Evolutionary conservation across 2,113 vertebrate genomes (phyloP).

Genomic region (Toxostoma redivivum): DNA sequence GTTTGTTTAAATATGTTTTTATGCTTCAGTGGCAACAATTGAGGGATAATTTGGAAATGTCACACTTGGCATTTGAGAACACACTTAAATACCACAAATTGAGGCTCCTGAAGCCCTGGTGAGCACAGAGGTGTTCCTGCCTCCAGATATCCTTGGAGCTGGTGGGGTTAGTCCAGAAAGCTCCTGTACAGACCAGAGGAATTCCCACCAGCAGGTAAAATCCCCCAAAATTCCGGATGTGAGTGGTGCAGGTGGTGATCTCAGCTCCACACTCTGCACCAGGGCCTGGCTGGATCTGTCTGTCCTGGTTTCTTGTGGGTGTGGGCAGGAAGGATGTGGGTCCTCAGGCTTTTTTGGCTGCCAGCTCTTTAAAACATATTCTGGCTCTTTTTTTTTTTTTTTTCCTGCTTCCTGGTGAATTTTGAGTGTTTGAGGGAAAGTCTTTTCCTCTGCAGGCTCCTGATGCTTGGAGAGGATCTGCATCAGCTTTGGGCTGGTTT

Average conservation of each 20-base stretch:
- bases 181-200: not conserved
- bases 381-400: not conserved
- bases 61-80: not conserved
- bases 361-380: not conserved
- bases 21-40: not conserved
- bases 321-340: not conserved
- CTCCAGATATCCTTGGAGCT: not conserved
- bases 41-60: not conserved
- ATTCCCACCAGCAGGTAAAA: not conserved
- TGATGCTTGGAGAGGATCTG: accelerated
- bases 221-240: not conserved
- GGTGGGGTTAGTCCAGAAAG: not conserved
- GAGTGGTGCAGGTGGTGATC: not conserved
- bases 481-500: not conserved
- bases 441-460: not conserved
- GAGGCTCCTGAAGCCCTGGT: not conserved
- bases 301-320: not conserved
- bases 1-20: not conserved
- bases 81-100: not conserved
- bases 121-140: not conserved
- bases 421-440: not conserved
- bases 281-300: not conserved
- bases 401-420: not conserved
- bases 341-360: not conserved
- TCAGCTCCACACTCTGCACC: accelerated